Percentiles rank a stretch among this genome's conserved stretches.
phyloP scores from a whole-genome alignment of 2,797 vertebrate species.

The Acanthiza pusilla region DNA sequence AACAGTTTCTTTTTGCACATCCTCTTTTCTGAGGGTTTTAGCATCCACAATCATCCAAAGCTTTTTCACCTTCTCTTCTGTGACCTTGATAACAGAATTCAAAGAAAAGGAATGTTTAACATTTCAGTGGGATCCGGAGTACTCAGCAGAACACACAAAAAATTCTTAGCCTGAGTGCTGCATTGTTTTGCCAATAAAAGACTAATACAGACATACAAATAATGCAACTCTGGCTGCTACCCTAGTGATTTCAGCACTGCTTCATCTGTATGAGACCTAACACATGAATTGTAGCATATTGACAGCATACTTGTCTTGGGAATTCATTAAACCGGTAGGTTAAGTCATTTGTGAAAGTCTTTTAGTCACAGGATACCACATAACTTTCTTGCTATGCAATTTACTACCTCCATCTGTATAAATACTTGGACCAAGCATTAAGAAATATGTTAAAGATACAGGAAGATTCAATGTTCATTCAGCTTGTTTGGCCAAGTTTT shows the following conservation, averaged over 20 bases:
- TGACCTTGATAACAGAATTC: constrained; percentile 75
- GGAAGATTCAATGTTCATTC: background rate
- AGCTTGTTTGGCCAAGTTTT: background rate
- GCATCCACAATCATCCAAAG: constrained; percentile 86
- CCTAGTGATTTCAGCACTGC: background rate
- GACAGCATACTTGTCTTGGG: background rate
- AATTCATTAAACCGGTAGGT: background rate
- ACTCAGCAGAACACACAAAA: background rate
- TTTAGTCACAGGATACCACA: background rate
- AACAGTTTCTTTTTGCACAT: constrained; percentile 87
- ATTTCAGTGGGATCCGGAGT: background rate
- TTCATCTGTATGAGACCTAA: background rate
- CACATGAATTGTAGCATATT: background rate
- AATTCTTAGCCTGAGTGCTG: background rate
- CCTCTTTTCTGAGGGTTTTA: constrained; percentile 80
- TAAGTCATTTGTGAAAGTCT: background rate
- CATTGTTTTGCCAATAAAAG: background rate
- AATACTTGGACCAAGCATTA: background rate
- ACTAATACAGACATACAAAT: background rate
- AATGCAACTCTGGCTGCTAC: background rate
- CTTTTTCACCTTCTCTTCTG: constrained; percentile 86
- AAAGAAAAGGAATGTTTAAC: background rate
- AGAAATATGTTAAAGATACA: background rate
- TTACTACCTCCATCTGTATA: background rate
- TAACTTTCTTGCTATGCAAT: background rate